phyloP scores from a whole-genome alignment of 2,888 invertebrate genomes.

The Atrina japonica region DNA sequence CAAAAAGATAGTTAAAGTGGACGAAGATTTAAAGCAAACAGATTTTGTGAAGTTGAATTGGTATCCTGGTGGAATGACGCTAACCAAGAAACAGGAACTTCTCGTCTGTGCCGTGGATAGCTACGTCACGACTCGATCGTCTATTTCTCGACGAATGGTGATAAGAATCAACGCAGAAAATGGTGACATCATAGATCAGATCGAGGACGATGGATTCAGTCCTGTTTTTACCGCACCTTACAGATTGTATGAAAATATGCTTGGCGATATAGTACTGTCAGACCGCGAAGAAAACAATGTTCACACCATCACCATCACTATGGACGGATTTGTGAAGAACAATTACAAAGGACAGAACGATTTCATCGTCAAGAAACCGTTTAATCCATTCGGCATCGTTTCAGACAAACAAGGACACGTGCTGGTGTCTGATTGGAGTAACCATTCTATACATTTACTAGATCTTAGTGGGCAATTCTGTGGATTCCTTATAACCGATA shows the following conservation, averaged over 20 bases:
- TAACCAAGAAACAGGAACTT: slow-evolving; percentile 57
- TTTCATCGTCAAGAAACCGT: slow-evolving; percentile 50
- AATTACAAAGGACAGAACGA: slow-evolving; percentile 54
- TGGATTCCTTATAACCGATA: slow-evolving; percentile 57
- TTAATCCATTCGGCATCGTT: slow-evolving; percentile 60
- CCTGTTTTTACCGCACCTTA: slow-evolving; percentile 60
- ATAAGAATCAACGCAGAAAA: slow-evolving; percentile 53
- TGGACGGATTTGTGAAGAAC: slow-evolving; percentile 52
- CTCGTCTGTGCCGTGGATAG: slow-evolving; percentile 62
- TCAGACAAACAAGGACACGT: slow-evolving; percentile 54
- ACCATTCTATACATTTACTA: slow-evolving; percentile 57
- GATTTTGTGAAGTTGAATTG: slow-evolving; percentile 58
- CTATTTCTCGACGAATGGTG: slow-evolving; percentile 52
- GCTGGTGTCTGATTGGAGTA: slow-evolving; percentile 60
- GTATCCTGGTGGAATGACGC: slow-evolving; percentile 59
- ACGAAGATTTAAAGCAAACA: slow-evolving; percentile 51
- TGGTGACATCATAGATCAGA: slow-evolving; percentile 55
- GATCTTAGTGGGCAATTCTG: slow-evolving; percentile 57
- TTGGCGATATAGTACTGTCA: slow-evolving; percentile 54
- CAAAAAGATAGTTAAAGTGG: slow-evolving; percentile 60
- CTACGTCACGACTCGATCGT: slow-evolving; percentile 55
- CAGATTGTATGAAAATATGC: slow-evolving; percentile 54
- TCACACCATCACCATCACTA: slow-evolving; percentile 50
- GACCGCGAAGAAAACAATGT: slow-evolving; percentile 61
- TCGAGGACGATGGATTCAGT: slow-evolving; percentile 59